Evolutionary conservation across 2,113 vertebrate species (phyloP).

Genomic region (Corydoras maculifer): DNA sequence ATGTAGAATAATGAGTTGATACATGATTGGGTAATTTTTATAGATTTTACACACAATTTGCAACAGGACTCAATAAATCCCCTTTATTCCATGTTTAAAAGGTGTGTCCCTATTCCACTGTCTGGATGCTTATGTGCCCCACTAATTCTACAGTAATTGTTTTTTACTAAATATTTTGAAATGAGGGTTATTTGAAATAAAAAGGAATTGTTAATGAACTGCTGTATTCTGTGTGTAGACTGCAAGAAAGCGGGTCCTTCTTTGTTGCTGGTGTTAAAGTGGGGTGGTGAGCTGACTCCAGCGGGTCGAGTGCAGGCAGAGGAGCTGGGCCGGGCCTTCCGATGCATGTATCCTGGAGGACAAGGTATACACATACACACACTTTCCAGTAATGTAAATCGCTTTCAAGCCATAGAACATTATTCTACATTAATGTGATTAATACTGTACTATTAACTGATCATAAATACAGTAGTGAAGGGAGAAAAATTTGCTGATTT

Average conservation of each 20-base stretch:
- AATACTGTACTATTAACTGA: too few relatives aligned
- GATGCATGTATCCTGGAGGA: slow-evolving; percentile 97
- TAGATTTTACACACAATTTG: too few relatives aligned
- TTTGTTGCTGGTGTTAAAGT: slow-evolving; percentile 87
- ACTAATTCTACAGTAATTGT: too few relatives aligned
- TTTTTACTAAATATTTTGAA: too few relatives aligned
- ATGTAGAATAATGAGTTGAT: background rate
- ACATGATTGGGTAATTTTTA: background rate
- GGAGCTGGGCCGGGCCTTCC: slow-evolving; percentile 90
- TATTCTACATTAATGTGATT: too few relatives aligned
- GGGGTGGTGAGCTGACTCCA: slow-evolving; percentile 93
- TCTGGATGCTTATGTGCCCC: too few relatives aligned
- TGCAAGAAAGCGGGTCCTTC: slow-evolving; percentile 71
- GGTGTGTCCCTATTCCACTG: too few relatives aligned
- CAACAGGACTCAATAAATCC: too few relatives aligned
- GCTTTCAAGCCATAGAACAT: too few relatives aligned
- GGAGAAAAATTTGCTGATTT: slow-evolving; percentile 42
- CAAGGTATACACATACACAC: slow-evolving; percentile 71
- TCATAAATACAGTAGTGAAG: too few relatives aligned
- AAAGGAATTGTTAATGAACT: background rate
- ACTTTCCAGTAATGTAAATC: background rate
- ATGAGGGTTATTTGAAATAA: too few relatives aligned
- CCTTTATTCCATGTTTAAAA: too few relatives aligned
- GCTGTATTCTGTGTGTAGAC: slow-evolving; percentile 58
- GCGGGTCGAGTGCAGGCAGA: slow-evolving; percentile 91